Percentiles rank a stretch among this genome's conserved stretches.
Conservation (phyloP, 2,113 vertebrate genomes). For the Bucco capensis region DNA sequence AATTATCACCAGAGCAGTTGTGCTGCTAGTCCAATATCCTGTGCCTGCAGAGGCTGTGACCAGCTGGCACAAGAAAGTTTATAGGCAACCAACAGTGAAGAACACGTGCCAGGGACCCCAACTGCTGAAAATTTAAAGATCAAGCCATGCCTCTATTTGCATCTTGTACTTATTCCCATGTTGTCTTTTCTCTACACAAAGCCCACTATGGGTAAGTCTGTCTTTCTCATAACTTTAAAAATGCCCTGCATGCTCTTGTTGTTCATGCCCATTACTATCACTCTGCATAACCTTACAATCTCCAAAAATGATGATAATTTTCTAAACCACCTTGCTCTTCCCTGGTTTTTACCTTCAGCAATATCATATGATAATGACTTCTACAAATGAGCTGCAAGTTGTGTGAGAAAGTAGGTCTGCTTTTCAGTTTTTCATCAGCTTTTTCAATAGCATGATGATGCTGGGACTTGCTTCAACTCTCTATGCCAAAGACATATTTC, state of each 20-base stretch:
- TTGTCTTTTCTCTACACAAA: not conserved
- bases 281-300: not conserved
- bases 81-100: not conserved
- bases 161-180: not conserved
- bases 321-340: not conserved
- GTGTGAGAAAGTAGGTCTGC: not conserved
- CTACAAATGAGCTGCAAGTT: not conserved
- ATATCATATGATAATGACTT: not conserved
- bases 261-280: not conserved
- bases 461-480: not conserved
- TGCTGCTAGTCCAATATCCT: not conserved
- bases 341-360: not conserved
- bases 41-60: not conserved
- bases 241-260: not conserved
- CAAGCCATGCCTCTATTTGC: accelerated
- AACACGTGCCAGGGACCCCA: not conserved
- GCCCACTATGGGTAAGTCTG: accelerated
- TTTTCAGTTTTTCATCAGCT: not conserved
- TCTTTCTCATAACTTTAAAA: not conserved
- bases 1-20: not conserved
- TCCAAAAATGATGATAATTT: not conserved
- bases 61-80: not conserved
- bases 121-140: not conserved
- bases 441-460: not conserved
- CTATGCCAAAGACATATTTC: not conserved